Evolutionary conservation across 2,113 vertebrate species (phyloP), one percentile per base, ranked within the genome.

Genomic region (Gila orcuttii): DNA sequence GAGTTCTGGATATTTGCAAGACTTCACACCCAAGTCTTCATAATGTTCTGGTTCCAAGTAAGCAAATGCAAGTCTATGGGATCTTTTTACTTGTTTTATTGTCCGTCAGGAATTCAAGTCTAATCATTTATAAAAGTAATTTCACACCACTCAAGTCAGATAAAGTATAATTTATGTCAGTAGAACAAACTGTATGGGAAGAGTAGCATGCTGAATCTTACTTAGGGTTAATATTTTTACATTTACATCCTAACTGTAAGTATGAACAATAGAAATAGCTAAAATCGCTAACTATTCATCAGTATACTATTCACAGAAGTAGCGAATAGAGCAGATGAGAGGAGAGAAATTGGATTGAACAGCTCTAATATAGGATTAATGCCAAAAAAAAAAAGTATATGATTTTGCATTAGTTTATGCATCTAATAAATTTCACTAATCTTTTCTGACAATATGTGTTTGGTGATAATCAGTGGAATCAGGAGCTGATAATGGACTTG

Each of bases 351-450:
- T 60, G 76, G 11, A 11, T 15, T 79, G 76, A 79, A 39, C 21
- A 39, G 31, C 77, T 79, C 33, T 60, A 42, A 42, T 62, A 25
- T 12, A 79, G 57, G 36, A 79, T 79, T 79, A 59, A 4, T 62
- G 33, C 3, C 23, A 2, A 39, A 42, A 45, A 36, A 75, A 23
- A 71, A 23, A 15, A 79, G 2, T 25, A 42, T 3, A 79, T 1
- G 33, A 62, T 79, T 62, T 23, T 62, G 33, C 11, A 17, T 42
- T n/a, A 42, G 23, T 3, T 10, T 79, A 42, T 25, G 36, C 33
- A 60, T 79, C 77, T 25, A 79, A 79, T 62, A 42, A 39, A 42
- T 62, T 79, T 36, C 33, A 62, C 57, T 79, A 79, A 79, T 21
- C 33, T 62, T n/a, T 60, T 62, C 57, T 42, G 77, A 62, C 77